Evolutionary conservation across 2,888 invertebrate species (phyloP), one percentile per base, ranked within the genome.

Genomic region (Slavum lentiscoides): DNA sequence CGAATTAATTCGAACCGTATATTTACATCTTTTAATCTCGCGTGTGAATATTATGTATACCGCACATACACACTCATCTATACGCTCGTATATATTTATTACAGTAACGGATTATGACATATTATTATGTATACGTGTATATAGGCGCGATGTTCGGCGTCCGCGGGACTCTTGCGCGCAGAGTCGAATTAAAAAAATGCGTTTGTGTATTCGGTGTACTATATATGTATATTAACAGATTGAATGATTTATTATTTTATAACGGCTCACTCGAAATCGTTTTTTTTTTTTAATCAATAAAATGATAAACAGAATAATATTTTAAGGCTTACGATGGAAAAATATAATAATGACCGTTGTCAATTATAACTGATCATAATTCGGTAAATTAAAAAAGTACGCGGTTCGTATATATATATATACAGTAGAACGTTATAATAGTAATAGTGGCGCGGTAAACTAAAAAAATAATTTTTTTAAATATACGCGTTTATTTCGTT

Each of bases 11-110:
- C 37, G 5, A 55, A 62, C 3, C n/a, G 13, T 39, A 74, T 74
- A 74, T 74, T 64, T 53, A 17, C 8, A 64, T 64, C 19, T 64
- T 70, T 64, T 74, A 30, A 66, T 66, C 9, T 11, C 21, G n/a
- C 4, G 13, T 66, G 4, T 37, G 7, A 53, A 13, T 74, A 61
- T 53, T 17, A 64, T 13, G 17, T 23, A 74, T 6, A 43, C 30
- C 30, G 4, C 30, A 30, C 30, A 30, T 4, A 30, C 30, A 30
- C 30, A 30, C 30, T 1, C 30, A 30, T 30, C 30, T 30, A n/a
- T n/a, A 30, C 30, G 30, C 30, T 30, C 30, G 30, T 43, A 9
- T 43, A 43, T 43, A 3, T 49, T 49, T 49, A 11, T 49, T 3
- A 3, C 11, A 49, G 15, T 13, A 49, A 49, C 49, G 21, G 55